Percentiles rank a stretch among this genome's conserved stretches.
These are phyloP conservation scores for Dynastes hyllus DNA, from an alignment of 2,888 invertebrate genomes.

Conservation along the genomic window DNA sequence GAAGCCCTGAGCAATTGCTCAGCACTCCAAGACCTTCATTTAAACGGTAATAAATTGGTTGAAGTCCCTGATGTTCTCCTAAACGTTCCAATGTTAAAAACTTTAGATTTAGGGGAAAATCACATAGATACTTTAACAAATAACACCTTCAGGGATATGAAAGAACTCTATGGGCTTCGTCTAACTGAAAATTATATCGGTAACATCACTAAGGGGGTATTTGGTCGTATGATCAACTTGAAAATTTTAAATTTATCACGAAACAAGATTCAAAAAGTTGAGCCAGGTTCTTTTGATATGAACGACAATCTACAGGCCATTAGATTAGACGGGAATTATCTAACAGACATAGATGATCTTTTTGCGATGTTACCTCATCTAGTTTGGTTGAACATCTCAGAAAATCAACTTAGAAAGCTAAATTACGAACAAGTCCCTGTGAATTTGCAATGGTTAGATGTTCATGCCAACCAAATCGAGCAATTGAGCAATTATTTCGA, in stretches of 20 bases:
- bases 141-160: slow-evolving; percentile 86
- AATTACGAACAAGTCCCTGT: slow-evolving; percentile 91
- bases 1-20: slow-evolving; percentile 86
- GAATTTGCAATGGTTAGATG: slow-evolving; percentile 88
- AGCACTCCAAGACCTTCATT: slow-evolving; percentile 86
- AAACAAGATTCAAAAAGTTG: slow-evolving; percentile 87
- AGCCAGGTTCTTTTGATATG: slow-evolving; percentile 85
- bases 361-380: slow-evolving; percentile 87
- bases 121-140: slow-evolving; percentile 85
- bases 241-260: slow-evolving; percentile 89
- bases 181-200: slow-evolving; percentile 90
- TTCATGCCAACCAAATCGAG: slow-evolving; percentile 87
- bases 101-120: slow-evolving; percentile 90
- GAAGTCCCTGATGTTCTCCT: slow-evolving; percentile 83
- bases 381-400: slow-evolving; percentile 90
- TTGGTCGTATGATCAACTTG: slow-evolving; percentile 84
- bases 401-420: slow-evolving; percentile 88
- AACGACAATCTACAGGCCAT: slow-evolving; percentile 87
- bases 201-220: slow-evolving; percentile 85
- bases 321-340: slow-evolving; percentile 86
- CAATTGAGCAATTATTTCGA: slow-evolving; percentile 90
- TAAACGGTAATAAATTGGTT: slow-evolving; percentile 86
- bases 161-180: slow-evolving; percentile 86
- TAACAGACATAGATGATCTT: slow-evolving; percentile 84
- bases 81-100: slow-evolving; percentile 84